phyloP scores from a whole-genome alignment of 1,140 invertebrate species.

The Drosophila bifasciata region DNA sequence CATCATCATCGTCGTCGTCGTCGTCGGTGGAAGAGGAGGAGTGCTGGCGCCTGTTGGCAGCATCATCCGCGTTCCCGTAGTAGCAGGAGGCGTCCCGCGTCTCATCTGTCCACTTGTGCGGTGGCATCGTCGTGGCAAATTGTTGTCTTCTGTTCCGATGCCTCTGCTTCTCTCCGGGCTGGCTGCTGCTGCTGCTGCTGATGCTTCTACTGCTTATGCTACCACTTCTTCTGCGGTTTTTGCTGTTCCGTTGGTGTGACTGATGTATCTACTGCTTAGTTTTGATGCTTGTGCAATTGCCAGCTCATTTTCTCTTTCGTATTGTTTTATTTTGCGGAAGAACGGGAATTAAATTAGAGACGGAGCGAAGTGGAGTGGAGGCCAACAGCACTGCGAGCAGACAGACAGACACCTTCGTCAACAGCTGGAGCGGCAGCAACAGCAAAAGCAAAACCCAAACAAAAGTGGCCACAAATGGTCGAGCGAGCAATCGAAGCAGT shows the following conservation, averaged over 20 bases:
- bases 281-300: constrained; percentile 46
- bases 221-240: background rate
- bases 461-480: constrained; percentile 30
- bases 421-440: constrained; percentile 60
- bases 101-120: constrained; percentile 71
- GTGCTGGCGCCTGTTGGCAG: constrained; percentile 12
- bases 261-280: background rate
- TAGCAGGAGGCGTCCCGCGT: constrained; percentile 69
- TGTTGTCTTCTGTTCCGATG: background rate
- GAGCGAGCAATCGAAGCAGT: constrained; percentile 21
- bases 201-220: background rate
- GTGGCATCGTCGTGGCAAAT: constrained; percentile 47
- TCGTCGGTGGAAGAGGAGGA: constrained; percentile 45
- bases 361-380: constrained; percentile 4
- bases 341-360: too few relatives aligned
- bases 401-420: constrained; percentile 47
- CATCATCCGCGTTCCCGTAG: constrained; percentile 38
- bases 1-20: constrained; percentile 63
- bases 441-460: constrained; percentile 63
- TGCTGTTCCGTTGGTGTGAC: constrained; percentile 4
- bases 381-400: constrained; percentile 8
- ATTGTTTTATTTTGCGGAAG: constrained; percentile 2
- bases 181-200: constrained; percentile 4
- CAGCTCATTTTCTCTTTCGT: constrained; percentile 67
- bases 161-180: background rate